A percentile compares a stretch with the other conserved stretches of the same genome.
These are phyloP conservation scores for Azemiops feae DNA, from an alignment of 2,113 vertebrate species.

Conservation along the genomic window DNA sequence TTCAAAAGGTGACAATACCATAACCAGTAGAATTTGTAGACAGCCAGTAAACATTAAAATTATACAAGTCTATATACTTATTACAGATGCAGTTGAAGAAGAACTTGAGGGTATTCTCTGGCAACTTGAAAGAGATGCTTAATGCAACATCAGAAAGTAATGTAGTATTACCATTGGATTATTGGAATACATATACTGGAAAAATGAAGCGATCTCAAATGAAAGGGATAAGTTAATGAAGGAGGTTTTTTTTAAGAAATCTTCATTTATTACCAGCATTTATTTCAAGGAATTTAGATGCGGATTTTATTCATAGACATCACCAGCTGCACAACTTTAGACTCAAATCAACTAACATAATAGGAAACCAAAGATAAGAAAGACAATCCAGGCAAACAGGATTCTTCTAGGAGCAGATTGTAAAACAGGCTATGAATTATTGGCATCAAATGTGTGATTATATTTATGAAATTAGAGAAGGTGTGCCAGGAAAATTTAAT, in stretches of 20 bases:
- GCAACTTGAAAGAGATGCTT: background rate
- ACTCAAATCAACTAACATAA: background rate
- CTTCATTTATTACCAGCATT: background rate
- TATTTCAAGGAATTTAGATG: background rate
- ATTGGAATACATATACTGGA: background rate
- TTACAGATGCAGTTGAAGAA: background rate
- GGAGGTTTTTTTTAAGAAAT: background rate
- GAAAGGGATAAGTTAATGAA: background rate
- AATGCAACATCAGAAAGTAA: background rate
- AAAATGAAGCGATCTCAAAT: background rate
- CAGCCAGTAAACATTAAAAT: background rate
- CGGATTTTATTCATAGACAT: background rate
- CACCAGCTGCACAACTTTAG: background rate
- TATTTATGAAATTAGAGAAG: background rate
- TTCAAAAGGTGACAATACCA: background rate
- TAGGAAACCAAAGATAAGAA: background rate
- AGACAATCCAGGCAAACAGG: background rate
- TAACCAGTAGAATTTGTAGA: background rate
- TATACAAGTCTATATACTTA: background rate
- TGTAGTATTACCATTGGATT: background rate
- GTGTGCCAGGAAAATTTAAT: background rate
- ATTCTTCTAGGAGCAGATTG: background rate
- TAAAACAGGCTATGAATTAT: background rate
- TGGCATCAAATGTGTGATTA: background rate
- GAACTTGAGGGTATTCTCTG: background rate